Percentiles rank a stretch among this genome's conserved stretches.
Evolutionary conservation across 2,888 invertebrate species (phyloP).

Genomic region (Micoletzkya japonica): DNA sequence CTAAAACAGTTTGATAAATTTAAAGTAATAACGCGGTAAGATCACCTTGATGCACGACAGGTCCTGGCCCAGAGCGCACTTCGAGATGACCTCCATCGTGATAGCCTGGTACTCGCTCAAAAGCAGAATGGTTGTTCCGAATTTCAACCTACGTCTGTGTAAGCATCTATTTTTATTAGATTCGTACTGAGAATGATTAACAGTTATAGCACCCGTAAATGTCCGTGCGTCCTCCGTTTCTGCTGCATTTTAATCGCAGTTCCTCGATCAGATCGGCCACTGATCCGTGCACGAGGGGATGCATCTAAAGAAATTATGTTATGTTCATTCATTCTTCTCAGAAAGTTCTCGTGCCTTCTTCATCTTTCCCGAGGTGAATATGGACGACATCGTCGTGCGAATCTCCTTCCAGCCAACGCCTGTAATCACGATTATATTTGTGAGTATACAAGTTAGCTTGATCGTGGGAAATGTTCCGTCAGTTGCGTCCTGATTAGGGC

Average conservation of each 20-base stretch:
- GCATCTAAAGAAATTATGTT: slow-evolving; percentile 30
- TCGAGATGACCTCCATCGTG: slow-evolving; percentile 53
- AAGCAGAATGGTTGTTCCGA: background rate
- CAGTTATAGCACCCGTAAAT: slow-evolving; percentile 11
- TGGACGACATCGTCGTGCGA: slow-evolving; percentile 73
- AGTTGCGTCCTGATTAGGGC: slow-evolving; percentile 27
- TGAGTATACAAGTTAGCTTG: no score
- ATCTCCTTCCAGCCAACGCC: slow-evolving; percentile 72
- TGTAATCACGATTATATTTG: slow-evolving; percentile 13
- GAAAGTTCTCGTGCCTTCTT: slow-evolving; percentile 64
- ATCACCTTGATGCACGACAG: slow-evolving; percentile 25
- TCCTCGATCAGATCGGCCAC: slow-evolving; percentile 13
- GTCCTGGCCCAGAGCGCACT: slow-evolving; percentile 46
- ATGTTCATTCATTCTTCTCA: background rate
- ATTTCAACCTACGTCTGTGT: background rate
- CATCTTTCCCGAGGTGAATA: slow-evolving; percentile 75
- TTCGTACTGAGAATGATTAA: background rate
- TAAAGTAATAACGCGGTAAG: background rate
- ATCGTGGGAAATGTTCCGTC: no score
- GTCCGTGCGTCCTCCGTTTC: slow-evolving; percentile 14
- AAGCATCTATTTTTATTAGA: background rate
- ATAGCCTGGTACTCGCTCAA: slow-evolving; percentile 55
- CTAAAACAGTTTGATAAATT: background rate
- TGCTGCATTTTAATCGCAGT: background rate
- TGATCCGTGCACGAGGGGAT: slow-evolving; percentile 32